Evolutionary conservation across 2,888 invertebrate genomes (phyloP).

Genomic region (Mallateleia sp.): DNA sequence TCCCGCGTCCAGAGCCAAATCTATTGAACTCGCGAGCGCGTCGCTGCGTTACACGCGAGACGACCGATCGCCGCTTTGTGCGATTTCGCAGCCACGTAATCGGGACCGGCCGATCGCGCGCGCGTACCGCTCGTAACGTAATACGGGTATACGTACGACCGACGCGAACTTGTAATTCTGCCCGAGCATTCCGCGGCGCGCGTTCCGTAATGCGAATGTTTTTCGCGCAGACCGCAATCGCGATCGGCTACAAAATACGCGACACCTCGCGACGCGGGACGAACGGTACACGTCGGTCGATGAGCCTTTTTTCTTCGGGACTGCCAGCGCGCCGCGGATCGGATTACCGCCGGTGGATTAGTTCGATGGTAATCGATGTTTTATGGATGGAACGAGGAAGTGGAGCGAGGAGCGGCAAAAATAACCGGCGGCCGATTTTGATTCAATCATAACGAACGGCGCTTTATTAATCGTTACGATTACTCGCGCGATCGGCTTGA

Average conservation of each 20-base stretch:
- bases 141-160: slow-evolving; percentile 57
- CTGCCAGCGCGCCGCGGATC: slow-evolving; percentile 33
- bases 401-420: slow-evolving; percentile 41
- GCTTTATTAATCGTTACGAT: not conserved
- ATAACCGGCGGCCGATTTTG: not conserved
- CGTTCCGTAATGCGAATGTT: slow-evolving; percentile 67
- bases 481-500: not conserved
- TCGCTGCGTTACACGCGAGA: slow-evolving; percentile 49
- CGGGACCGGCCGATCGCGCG: slow-evolving; percentile 50
- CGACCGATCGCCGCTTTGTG: slow-evolving; percentile 51
- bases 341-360: slow-evolving; percentile 53
- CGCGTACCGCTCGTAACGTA: slow-evolving; percentile 68
- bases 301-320: slow-evolving; percentile 33
- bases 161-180: slow-evolving; percentile 67
- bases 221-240: slow-evolving; percentile 61
- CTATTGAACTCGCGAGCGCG: slow-evolving; percentile 18
- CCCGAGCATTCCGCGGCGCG: slow-evolving; percentile 65
- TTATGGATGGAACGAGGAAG: slow-evolving; percentile 62
- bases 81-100: slow-evolving; percentile 74
- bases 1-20: no score
- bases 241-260: slow-evolving; percentile 72
- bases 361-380: slow-evolving; percentile 68
- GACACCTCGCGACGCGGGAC: slow-evolving; percentile 70
- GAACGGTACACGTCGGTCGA: slow-evolving; percentile 65
- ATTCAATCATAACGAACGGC: slow-evolving; percentile 35